These are phyloP conservation scores for Mustela lutreola DNA, from an alignment of 2,113 vertebrate genomes.

Conservation along the genomic window DNA sequence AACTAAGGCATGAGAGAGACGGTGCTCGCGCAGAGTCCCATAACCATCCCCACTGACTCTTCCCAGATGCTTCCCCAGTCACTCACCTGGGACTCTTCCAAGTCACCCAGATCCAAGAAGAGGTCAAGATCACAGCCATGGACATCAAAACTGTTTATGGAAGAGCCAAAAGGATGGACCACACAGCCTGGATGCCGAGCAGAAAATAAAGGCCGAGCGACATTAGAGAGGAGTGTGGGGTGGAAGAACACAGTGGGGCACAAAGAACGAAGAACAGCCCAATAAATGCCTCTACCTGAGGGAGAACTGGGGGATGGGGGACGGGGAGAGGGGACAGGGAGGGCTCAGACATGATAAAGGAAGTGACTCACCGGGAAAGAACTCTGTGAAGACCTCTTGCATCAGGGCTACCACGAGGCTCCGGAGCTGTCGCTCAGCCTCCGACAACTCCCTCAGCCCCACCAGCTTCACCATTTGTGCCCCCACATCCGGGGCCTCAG, in stretches of 20 bases:
- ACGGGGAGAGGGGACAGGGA: fast-evolving
- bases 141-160: constrained; percentile 93
- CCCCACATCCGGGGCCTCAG: constrained; percentile 89
- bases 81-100: constrained; percentile 90
- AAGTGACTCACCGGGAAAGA: constrained; percentile 91
- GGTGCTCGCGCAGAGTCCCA: not conserved
- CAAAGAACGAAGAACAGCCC: not conserved
- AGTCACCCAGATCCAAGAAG: constrained; percentile 93
- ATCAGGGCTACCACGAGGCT: constrained; percentile 91
- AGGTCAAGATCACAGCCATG: constrained; percentile 95
- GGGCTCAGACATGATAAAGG: not conserved
- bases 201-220: constrained; percentile 30
- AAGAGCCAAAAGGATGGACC: constrained; percentile 94
- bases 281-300: not conserved
- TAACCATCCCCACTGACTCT: not conserved
- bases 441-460: constrained; percentile 90
- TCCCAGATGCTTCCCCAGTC: constrained; percentile 47
- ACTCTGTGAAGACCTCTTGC: constrained; percentile 94
- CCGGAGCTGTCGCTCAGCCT: constrained; percentile 90
- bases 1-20: not conserved
- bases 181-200: constrained; percentile 89
- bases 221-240: not conserved
- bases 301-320: too few relatives aligned
- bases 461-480: constrained; percentile 91
- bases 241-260: not conserved